Conservation (phyloP, 2,797 vertebrate species). For the Ciconia nigra region DNA sequence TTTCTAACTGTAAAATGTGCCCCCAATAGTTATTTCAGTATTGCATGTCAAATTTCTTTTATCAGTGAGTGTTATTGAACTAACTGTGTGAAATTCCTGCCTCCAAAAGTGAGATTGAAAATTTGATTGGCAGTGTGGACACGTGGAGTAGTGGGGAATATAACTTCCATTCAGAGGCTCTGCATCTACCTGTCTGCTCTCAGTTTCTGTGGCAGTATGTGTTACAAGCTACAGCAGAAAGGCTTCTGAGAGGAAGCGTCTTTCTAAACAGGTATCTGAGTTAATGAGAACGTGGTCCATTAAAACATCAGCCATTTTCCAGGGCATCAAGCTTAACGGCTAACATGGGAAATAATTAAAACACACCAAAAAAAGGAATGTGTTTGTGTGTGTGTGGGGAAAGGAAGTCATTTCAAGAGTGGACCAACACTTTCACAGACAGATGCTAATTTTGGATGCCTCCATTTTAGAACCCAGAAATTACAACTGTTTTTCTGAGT, state of each 20-base stretch:
- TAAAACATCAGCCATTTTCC: background rate
- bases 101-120: background rate
- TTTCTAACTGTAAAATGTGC: background rate
- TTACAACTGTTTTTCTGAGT: slow-evolving; percentile 8
- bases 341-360: background rate
- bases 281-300: background rate
- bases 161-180: background rate
- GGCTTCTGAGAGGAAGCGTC: background rate
- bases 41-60: background rate
- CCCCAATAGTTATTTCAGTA: background rate
- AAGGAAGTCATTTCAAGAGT: slow-evolving; percentile 5
- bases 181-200: background rate
- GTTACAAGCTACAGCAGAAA: background rate
- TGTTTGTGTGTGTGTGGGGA: background rate
- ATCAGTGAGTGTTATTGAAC: background rate
- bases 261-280: background rate
- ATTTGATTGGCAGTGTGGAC: background rate
- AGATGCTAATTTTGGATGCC: background rate
- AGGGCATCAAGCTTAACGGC: background rate
- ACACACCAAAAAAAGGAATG: background rate
- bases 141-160: background rate
- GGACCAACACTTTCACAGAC: background rate
- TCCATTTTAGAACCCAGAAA: slow-evolving; percentile 43
- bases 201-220: background rate
- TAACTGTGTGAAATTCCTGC: background rate